Evolutionary conservation across 2,797 vertebrate genomes (phyloP).

Genomic region (Sebastes kiyomatsui): DNA sequence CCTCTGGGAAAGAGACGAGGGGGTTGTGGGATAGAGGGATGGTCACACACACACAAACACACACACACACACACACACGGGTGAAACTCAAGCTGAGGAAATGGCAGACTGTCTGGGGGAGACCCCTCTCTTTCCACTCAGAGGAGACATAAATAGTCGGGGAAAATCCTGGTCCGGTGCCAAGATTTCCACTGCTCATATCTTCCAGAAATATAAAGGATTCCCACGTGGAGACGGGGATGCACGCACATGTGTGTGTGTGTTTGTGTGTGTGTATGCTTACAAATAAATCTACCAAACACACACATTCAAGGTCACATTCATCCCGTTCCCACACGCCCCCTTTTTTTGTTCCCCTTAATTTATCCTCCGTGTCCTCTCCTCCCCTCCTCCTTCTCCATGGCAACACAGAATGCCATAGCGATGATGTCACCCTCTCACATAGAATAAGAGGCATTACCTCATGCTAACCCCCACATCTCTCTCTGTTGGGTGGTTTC

Average conservation of each 20-base stretch:
- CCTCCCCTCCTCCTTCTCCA: constrained; percentile 30
- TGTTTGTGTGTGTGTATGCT: neutral
- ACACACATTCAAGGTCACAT: constrained; percentile 24
- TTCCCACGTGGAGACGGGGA: neutral
- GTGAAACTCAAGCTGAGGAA: constrained; percentile 48
- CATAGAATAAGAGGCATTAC: constrained; percentile 60
- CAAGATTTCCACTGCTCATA: constrained; percentile 30
- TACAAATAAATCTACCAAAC: neutral
- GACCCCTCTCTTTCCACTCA: constrained; percentile 33
- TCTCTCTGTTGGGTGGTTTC: constrained; percentile 37
- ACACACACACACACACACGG: neutral
- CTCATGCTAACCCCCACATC: constrained; percentile 51
- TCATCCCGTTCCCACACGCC: constrained; percentile 34
- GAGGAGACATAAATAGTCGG: constrained; percentile 55
- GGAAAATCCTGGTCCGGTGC: constrained; percentile 35
- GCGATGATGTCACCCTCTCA: constrained; percentile 74
- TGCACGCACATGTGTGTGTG: neutral
- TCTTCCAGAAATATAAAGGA: constrained; percentile 1
- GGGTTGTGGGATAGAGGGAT: neutral
- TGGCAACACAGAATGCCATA: constrained; percentile 70
- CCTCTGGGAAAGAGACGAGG: constrained; percentile 22
- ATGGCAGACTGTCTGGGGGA: constrained; percentile 52
- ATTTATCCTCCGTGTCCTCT: neutral
- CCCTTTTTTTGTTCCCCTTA: constrained; percentile 22
- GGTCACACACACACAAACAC: neutral